Evolutionary conservation across 1,140 invertebrate species (phyloP), one percentile per base, ranked within the genome.

Genomic region (Bombus picipes): DNA sequence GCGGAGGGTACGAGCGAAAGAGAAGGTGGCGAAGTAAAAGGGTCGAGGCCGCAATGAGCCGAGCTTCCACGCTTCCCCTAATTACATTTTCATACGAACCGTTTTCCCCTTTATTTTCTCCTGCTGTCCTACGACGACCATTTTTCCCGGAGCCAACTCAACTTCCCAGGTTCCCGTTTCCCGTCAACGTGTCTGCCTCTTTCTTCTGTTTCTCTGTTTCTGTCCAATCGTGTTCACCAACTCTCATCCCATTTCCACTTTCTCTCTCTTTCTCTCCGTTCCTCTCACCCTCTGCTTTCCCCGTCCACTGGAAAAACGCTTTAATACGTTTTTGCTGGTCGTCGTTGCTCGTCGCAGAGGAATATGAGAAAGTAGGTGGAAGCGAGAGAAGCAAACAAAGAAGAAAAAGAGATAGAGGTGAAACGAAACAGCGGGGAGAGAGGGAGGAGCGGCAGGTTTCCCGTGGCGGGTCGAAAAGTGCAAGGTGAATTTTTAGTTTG

Each of bases 31-130:
- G 87, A 83, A 86, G 81, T 88, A 89, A 90, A 90, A 91, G 90
- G 91, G 92, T 90, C 86, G 92, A 92, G 91, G 91, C 92, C 92
- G 91, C 92, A 93, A 93, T 93, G 93, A 93, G 91, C 89, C 92
- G 90, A 93, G 93, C 92, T 93, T 92, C 92, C 91, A 92, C 92
- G 92, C 92, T 94, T 93, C 92, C 90, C 92, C 92, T 94, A 94
- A 94, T 94, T 94, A 94, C 91, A 93, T 94, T 93, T 94, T 94
- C 93, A 93, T 94, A 93, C 92, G 92, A 94, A 94, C 91, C 92
- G 93, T 93, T 94, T 92, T 93, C 90, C 91, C 92, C 91, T 92
- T 93, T 93, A 92, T 93, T 93, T 92, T 93, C 92, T 85, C 86
- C 86, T 88, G 68, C 77, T 88, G 90, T 84, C 87, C 85, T 86